A percentile compares a stretch with the other conserved stretches of the same genome.
phyloP scores from a whole-genome alignment of 2,113 vertebrate species.

The Apeltes quadracus region DNA sequence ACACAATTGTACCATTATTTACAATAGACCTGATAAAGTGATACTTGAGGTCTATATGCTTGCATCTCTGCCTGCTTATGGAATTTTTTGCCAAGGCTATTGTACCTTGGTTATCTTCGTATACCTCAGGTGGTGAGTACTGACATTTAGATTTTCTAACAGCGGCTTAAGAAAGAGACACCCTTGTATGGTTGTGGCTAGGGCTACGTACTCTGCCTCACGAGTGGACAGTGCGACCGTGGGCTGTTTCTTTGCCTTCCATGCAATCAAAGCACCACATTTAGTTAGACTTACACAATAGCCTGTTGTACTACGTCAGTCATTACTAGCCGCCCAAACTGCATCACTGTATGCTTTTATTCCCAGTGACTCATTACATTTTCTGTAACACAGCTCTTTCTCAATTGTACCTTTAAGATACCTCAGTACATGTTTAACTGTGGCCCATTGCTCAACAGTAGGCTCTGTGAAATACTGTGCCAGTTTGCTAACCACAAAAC shows the following conservation, averaged over 20 bases:
- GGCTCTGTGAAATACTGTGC: constrained; percentile 12
- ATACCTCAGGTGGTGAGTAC: background rate
- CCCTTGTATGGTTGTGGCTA: constrained; percentile 20
- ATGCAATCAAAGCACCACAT: background rate
- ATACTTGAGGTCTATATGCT: constrained; percentile 20
- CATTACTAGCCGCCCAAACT: background rate
- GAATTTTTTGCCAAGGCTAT: constrained; percentile 21
- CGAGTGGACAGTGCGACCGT: too few relatives aligned
- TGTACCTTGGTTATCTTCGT: constrained; percentile 16
- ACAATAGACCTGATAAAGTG: background rate
- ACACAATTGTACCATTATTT: too few relatives aligned
- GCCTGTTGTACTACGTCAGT: constrained; percentile 3
- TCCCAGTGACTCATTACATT: background rate
- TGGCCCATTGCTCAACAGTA: constrained; percentile 14
- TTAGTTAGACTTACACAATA: constrained; percentile 23
- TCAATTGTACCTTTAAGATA: constrained; percentile 7
- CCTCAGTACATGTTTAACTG: background rate
- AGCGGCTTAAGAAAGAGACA: constrained; percentile 1
- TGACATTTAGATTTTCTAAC: background rate
- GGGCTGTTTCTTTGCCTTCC: constrained; percentile 23
- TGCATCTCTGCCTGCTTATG: constrained; percentile 11
- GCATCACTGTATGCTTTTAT: constrained; percentile 6
- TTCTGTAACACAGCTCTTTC: background rate
- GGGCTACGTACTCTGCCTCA: constrained; percentile 26
- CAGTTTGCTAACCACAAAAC: constrained; percentile 30